Evolutionary conservation across 2,888 invertebrate genomes (phyloP).

Genomic region (Drepana falcataria): DNA sequence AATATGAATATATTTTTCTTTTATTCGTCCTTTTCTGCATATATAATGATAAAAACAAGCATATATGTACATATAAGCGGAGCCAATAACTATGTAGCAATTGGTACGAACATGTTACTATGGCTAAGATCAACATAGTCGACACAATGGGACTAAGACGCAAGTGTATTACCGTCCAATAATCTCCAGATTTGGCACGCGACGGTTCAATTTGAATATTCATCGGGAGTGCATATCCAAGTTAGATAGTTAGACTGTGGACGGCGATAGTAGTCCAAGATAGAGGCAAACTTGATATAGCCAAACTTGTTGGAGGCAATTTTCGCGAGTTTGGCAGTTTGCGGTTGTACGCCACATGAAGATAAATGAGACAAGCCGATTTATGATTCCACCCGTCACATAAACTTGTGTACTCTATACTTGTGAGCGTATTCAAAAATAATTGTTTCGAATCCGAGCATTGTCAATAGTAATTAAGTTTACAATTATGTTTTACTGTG

Average conservation of each 20-base stretch:
- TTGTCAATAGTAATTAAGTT: no score
- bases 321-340: slow-evolving; percentile 30
- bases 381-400: slow-evolving; percentile 4
- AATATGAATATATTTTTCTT: no score
- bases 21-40: no score
- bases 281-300: slow-evolving; percentile 24
- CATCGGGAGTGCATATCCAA: slow-evolving; percentile 26
- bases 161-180: background rate
- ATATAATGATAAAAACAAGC: no score
- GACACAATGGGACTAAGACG: no score
- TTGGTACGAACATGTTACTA: no score
- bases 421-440: background rate
- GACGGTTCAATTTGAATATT: slow-evolving; percentile 36
- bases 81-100: no score
- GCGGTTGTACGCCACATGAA: slow-evolving; percentile 21
- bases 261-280: slow-evolving; percentile 28
- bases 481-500: no score
- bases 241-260: slow-evolving; percentile 27
- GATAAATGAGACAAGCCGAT: slow-evolving; percentile 22
- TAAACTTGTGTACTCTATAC: background rate
- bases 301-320: slow-evolving; percentile 31
- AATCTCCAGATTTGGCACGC: slow-evolving; percentile 2
- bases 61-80: no score
- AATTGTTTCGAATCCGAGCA: no score
- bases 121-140: no score